Evolutionary conservation across 2,888 invertebrate genomes (phyloP).

Genomic region (Portevinia maculata): DNA sequence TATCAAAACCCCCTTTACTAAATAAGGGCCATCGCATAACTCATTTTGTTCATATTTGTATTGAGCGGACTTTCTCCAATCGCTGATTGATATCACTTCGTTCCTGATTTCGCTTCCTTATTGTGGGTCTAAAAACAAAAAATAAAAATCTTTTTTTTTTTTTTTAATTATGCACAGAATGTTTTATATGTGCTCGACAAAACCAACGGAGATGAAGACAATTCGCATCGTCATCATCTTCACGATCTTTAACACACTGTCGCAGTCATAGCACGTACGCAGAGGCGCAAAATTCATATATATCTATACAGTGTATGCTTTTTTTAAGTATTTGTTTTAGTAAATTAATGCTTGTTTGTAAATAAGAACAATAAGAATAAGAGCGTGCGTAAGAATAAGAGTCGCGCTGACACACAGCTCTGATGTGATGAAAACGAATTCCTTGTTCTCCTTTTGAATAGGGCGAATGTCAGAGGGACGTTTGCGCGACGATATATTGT

Average conservation of each 20-base stretch:
- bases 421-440: slow-evolving; percentile 73
- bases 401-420: slow-evolving; percentile 63
- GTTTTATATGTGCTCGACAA: slow-evolving; percentile 16
- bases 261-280: slow-evolving; percentile 67
- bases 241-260: slow-evolving; percentile 46
- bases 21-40: no score
- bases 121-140: background rate
- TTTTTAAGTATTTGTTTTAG: slow-evolving; percentile 17
- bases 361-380: slow-evolving; percentile 62
- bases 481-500: slow-evolving; percentile 64
- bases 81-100: slow-evolving; percentile 20
- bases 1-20: no score
- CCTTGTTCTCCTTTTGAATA: slow-evolving; percentile 53
- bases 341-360: slow-evolving; percentile 57
- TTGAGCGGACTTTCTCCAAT: no score
- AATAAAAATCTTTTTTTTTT: slow-evolving; percentile 12
- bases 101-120: slow-evolving; percentile 7
- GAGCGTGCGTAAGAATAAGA: slow-evolving; percentile 65
- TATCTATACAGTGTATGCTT: slow-evolving; percentile 35
- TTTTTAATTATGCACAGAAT: slow-evolving; percentile 45
- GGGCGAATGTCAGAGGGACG: slow-evolving; percentile 43
- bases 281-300: slow-evolving; percentile 71
- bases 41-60: no score
- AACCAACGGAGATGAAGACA: slow-evolving; percentile 15
- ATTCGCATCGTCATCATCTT: slow-evolving; percentile 60